Base-by-base conservation (phyloP, 2,888 invertebrate genomes). In the Ennomos erosarius region DNA sequence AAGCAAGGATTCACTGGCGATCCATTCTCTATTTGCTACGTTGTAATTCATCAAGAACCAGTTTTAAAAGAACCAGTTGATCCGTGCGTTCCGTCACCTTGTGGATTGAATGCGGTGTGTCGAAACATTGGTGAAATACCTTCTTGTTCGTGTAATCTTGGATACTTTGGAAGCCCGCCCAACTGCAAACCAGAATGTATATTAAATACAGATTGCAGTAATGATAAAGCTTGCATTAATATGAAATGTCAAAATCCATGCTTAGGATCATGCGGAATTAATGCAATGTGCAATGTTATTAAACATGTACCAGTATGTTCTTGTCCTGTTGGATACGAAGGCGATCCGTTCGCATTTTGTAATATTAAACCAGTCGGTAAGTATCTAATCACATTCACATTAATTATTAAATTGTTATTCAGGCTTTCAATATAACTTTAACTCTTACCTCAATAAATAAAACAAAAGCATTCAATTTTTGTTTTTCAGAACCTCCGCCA, bases 221-320 rank as follows among this genome's bases (percentile, higher is more conserved):
- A 94, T 62, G 94, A 94, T 70, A 93, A 94, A 75, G 96, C 97
- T 8, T 97, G 97, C 75, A 95, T 97, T 46, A 94, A 94, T 70
- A 94, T 95, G 84, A 96, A 95, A 82, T 97, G 97, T 82, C 93
- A 93, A 66, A 95, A 97, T 81, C 97, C 97, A 11, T 97, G 97
- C 75, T 93, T 94, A 8, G 96, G 96, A 44, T 94, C 96, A 34
- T 96, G 97, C 75, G 97, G 97, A 10, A 75, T 94, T 13, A 93
- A 94, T 67, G 96, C 97, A 1, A 86, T 94, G 44, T 98, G 97
- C 74, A 93, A 94, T 75, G 96, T 96, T 8, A 93, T 96, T 11
- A 96, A 96, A 79, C 95, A 97, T 81, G 94, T 94, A 46, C 96
- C 97, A 1, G 93, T 95, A 57, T 97, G 97, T 79, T 93, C 93